These are phyloP conservation scores for Mormyrus proboscirostris DNA, from an alignment of 2,797 vertebrate genomes.

Conservation along the genomic window DNA sequence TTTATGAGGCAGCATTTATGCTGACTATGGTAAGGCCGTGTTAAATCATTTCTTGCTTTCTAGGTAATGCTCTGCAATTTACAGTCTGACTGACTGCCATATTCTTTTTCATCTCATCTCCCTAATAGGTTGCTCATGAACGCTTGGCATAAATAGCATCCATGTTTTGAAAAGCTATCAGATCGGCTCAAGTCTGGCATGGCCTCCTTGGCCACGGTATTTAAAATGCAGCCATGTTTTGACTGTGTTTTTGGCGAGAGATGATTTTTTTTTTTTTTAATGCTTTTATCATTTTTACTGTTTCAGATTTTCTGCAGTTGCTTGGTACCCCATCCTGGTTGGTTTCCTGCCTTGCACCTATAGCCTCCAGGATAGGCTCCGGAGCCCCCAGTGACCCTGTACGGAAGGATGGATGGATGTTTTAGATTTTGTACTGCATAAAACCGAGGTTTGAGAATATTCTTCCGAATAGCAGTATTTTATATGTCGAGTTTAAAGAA, in stretches of 20 bases:
- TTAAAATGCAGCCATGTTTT: not conserved
- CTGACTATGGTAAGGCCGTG: not conserved
- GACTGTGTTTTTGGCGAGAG: not conserved
- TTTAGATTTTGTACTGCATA: not conserved
- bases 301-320: not conserved
- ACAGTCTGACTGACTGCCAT: not conserved
- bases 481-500: not conserved
- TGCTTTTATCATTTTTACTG: not conserved
- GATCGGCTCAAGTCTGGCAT: not conserved
- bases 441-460: not conserved
- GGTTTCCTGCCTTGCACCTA: not conserved
- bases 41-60: constrained; percentile 14
- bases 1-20: constrained; percentile 14
- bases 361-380: not conserved
- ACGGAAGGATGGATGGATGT: not conserved
- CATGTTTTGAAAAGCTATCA: not conserved
- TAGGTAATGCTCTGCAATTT: constrained; percentile 9
- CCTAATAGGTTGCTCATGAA: not conserved
- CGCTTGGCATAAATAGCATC: not conserved
- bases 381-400: not conserved
- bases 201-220: not conserved
- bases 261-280: not conserved
- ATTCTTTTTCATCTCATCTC: not conserved
- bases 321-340: not conserved
- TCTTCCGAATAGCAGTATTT: not conserved